Conservation (phyloP, 2,888 invertebrate species). For the Brenthis daphne region DNA sequence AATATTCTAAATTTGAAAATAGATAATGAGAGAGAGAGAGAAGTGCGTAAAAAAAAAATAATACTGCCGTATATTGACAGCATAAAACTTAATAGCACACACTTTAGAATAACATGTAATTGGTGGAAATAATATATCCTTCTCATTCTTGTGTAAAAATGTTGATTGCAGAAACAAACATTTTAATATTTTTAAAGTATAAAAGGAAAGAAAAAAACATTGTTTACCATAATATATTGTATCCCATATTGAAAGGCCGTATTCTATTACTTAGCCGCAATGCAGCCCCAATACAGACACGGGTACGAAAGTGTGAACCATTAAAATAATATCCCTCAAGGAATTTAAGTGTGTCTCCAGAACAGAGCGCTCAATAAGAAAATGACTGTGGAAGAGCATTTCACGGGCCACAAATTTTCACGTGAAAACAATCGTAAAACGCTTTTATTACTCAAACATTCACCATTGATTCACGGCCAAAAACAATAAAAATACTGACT, state of each 20-base stretch:
- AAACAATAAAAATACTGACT: conserved; percentile 82
- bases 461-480: conserved; percentile 78
- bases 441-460: conserved; percentile 80
- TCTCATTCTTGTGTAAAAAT: too few relatives aligned
- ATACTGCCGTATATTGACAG: too few relatives aligned
- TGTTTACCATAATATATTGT: neutral
- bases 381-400: conserved; percentile 71
- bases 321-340: conserved; percentile 54
- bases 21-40: too few relatives aligned
- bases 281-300: conserved; percentile 16
- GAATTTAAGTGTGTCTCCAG: conserved; percentile 60
- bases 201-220: neutral
- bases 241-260: neutral
- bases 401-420: conserved; percentile 78
- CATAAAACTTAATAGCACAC: too few relatives aligned
- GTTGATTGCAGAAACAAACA: too few relatives aligned
- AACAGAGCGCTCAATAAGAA: conserved; percentile 64
- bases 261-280: conserved; percentile 26
- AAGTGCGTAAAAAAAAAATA: too few relatives aligned
- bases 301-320: conserved; percentile 36
- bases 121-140: too few relatives aligned
- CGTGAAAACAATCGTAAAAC: conserved; percentile 81
- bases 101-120: too few relatives aligned
- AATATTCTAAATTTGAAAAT: too few relatives aligned
- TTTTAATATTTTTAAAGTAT: too few relatives aligned